phyloP scores from a whole-genome alignment of 2,888 invertebrate genomes.

The Lasioglossum vierecki region DNA sequence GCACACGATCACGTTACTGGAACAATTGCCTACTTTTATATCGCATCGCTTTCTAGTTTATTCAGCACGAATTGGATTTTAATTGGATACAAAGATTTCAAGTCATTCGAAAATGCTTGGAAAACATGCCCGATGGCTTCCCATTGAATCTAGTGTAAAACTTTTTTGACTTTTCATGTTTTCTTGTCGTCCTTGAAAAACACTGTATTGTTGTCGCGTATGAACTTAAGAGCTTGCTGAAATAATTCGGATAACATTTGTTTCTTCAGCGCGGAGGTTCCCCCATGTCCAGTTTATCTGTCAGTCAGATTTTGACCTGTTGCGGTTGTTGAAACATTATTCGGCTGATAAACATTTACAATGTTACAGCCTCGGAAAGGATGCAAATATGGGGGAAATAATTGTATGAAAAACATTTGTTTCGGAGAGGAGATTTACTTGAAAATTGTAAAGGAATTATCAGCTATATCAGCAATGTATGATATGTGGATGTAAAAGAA shows the following conservation, averaged over 20 bases:
- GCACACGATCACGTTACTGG: not conserved
- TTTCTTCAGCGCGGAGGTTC: not conserved
- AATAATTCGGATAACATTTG: not conserved
- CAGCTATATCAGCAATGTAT: not conserved
- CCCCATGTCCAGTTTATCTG: not conserved
- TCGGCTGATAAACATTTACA: not conserved
- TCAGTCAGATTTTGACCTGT: not conserved
- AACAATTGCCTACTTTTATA: not conserved
- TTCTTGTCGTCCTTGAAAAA: no score
- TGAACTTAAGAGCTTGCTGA: not conserved
- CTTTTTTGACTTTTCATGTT: not conserved
- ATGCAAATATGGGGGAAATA: not conserved
- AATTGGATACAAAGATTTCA: not conserved
- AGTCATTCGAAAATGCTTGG: no score
- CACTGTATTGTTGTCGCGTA: not conserved
- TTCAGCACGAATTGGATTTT: not conserved
- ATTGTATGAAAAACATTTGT: not conserved
- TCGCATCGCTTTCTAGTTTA: not conserved
- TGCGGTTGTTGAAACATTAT: not conserved
- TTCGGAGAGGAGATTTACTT: not conserved
- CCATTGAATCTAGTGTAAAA: no score
- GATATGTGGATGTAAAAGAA: not conserved
- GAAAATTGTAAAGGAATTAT: not conserved
- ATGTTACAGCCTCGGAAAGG: not conserved
- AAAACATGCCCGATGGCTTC: no score